A percentile compares a stretch with the other conserved stretches of the same genome.
These are phyloP conservation scores for Hirtodrosophila trivittata DNA, from an alignment of 2,888 invertebrate species.

Conservation along the genomic window DNA sequence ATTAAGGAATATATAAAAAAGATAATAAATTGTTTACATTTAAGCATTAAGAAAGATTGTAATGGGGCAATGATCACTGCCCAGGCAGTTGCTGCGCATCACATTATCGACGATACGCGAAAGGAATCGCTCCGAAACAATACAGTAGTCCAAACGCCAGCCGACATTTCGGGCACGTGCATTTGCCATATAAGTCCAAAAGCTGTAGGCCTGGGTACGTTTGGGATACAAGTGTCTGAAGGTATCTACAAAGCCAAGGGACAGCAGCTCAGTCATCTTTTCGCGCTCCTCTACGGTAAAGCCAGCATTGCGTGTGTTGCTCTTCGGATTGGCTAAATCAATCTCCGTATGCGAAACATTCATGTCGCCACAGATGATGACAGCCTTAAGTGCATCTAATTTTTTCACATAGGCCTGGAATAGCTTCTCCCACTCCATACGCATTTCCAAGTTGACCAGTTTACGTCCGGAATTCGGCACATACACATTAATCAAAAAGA, in stretches of 20 bases:
- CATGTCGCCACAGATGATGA: slow-evolving; percentile 98
- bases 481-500: slow-evolving; percentile 94
- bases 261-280: slow-evolving; percentile 93
- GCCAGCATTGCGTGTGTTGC: slow-evolving; percentile 96
- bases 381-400: slow-evolving; percentile 94
- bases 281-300: slow-evolving; percentile 97
- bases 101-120: slow-evolving; percentile 92
- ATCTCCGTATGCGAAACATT: slow-evolving; percentile 98
- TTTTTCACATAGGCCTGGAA: slow-evolving; percentile 91
- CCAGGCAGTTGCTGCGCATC: slow-evolving; percentile 91
- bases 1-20: too few relatives aligned
- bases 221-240: slow-evolving; percentile 95
- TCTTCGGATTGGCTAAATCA: slow-evolving; percentile 97
- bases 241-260: slow-evolving; percentile 93
- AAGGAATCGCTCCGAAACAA: slow-evolving; percentile 92
- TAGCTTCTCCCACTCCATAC: slow-evolving; percentile 94
- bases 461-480: slow-evolving; percentile 97
- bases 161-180: slow-evolving; percentile 95
- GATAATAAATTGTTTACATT: too few relatives aligned
- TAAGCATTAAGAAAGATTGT: slow-evolving; percentile 88
- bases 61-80: slow-evolving; percentile 98
- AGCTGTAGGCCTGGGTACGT: slow-evolving; percentile 92
- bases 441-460: slow-evolving; percentile 93
- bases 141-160: slow-evolving; percentile 98
- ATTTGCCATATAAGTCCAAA: slow-evolving; percentile 97